These are phyloP conservation scores for Dendrolimus houi DNA, from an alignment of 2,888 invertebrate species.

Conservation along the genomic window DNA sequence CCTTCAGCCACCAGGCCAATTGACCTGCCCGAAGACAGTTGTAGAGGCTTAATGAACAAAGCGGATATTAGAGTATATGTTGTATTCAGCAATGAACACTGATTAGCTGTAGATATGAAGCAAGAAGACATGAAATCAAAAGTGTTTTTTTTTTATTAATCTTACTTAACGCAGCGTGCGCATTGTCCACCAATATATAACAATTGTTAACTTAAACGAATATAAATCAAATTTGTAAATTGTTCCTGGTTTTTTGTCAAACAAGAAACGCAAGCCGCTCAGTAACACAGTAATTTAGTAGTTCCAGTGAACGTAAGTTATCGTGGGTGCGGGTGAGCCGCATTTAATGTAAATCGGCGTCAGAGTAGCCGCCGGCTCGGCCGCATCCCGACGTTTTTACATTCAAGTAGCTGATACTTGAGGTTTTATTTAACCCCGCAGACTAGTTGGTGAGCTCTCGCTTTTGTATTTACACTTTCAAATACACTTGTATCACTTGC, in stretches of 20 bases:
- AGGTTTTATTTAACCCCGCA: slow-evolving; percentile 55
- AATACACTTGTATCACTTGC: slow-evolving; percentile 36
- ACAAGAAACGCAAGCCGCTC: slow-evolving; percentile 25
- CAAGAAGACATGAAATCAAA: too few species aligned
- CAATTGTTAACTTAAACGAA: too few species aligned
- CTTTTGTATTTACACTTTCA: slow-evolving; percentile 53
- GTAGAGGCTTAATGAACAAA: too few species aligned
- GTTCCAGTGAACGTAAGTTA: slow-evolving; percentile 50
- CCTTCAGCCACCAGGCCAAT: too few species aligned
- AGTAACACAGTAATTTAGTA: slow-evolving; percentile 33
- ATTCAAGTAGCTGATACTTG: slow-evolving; percentile 65
- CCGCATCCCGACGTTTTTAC: slow-evolving; percentile 61
- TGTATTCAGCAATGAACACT: too few species aligned
- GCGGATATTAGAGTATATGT: too few species aligned
- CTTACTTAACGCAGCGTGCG: too few species aligned
- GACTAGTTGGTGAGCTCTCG: slow-evolving; percentile 51
- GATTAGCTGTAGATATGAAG: too few species aligned
- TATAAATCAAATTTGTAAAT: too few species aligned
- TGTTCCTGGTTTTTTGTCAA: slow-evolving; percentile 13
- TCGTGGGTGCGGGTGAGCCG: slow-evolving; percentile 56
- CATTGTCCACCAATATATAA: too few species aligned
- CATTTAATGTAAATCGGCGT: slow-evolving; percentile 71
- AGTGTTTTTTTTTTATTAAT: too few species aligned
- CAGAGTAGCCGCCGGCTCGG: slow-evolving; percentile 37
- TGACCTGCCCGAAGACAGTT: too few species aligned